Evolutionary conservation across 1,140 invertebrate genomes (phyloP), one percentile per base, ranked within the genome.

Genomic region (Sarcophaga peregrina): DNA sequence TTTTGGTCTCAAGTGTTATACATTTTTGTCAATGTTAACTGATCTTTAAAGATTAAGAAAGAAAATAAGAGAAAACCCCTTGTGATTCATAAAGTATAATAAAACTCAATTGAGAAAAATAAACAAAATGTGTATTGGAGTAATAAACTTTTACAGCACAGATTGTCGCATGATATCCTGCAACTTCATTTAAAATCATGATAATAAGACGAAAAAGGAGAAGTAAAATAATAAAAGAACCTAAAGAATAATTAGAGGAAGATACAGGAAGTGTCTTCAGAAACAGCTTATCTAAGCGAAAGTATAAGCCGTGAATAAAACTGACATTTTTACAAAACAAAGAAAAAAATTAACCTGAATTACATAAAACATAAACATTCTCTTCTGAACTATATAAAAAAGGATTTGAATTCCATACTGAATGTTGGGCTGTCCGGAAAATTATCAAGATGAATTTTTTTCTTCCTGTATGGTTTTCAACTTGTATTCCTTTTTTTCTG

Each of bases 51-150:
- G 25, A 37, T 37, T 62, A 62, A 62, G 54, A 62, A 62, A n/a
- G 13, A 62, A 62, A 62, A 62, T n/a, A 62, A 62, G 5, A 13
- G 58, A 62, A 17, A 62, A 68, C n/a, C 20, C 7, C 17, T 37
- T 37, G 25, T 68, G 62, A 25, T 68, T 20, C 8, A 20, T 68
- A 68, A 68, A 68, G 62, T 68, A 25, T 25, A 68, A 68, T n/a
- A 68, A 68, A 68, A 20, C 62, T 68, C 62, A 68, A 68, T 68
- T 68, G 62, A 68, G 62, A 20, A 20, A 68, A 68, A 68, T 20
- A 68, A 68, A 68, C 62, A 9, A 20, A 68, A 68, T 9, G 17
- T 68, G 62, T 68, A 68, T 20, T 68, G 10, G 62, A 68, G 62
- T 68, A 68, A 25, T 5, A 20, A 68, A 68, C 17, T 25, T 68